These are phyloP conservation scores for Pipistrellus pygmaeus DNA, from an alignment of 2,797 vertebrate genomes.

Conservation along the genomic window DNA sequence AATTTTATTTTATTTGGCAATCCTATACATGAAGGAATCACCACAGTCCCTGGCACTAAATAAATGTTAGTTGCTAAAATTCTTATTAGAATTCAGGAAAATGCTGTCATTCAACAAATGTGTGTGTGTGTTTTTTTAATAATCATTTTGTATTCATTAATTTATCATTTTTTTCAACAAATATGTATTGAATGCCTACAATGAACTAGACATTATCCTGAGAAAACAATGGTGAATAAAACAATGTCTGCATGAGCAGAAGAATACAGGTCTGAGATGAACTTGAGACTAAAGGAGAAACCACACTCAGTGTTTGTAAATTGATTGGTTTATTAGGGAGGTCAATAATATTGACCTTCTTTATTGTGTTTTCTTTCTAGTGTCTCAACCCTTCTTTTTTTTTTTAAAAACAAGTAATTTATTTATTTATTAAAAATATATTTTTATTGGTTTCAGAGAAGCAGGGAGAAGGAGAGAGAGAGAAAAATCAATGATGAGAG, in stretches of 20 bases:
- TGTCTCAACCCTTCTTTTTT: neutral
- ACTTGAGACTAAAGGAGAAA: neutral
- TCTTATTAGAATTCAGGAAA: slow-evolving; percentile 17
- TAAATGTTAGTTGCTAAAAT: neutral
- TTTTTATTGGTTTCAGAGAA: no score
- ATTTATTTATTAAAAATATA: no score
- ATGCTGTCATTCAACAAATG: neutral
- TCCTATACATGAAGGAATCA: neutral
- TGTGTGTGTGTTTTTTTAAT: slow-evolving; percentile 67
- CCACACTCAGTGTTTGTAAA: neutral
- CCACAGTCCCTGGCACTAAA: neutral
- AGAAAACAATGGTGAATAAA: neutral
- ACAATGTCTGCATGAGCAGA: neutral
- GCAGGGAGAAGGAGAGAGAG: no score
- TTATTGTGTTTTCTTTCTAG: slow-evolving; percentile 23
- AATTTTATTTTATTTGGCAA: slow-evolving; percentile 52
- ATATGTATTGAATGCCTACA: neutral
- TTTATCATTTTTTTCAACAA: slow-evolving; percentile 15
- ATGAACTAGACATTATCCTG: neutral
- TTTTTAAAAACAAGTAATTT: no score
- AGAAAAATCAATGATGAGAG: no score
- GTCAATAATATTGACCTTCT: neutral
- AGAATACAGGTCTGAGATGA: neutral
- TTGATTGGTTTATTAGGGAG: neutral
- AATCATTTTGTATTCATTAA: slow-evolving; percentile 19